Conservation (phyloP, 2,888 invertebrate genomes). For the Drosophila lutescens region DNA sequence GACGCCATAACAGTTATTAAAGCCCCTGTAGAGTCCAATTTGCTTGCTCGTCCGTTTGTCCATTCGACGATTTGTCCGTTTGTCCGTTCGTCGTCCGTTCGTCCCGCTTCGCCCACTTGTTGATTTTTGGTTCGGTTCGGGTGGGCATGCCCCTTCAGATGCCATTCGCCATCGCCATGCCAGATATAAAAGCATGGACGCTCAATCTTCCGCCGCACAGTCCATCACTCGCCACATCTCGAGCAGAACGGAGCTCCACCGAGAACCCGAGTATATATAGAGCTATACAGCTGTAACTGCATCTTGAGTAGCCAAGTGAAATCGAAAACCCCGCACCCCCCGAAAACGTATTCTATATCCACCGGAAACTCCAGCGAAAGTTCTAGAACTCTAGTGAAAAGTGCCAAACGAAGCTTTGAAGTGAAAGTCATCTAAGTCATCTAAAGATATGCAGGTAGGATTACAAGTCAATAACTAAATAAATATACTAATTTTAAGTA, state of each 20-base stretch:
- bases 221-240: slow-evolving; percentile 69
- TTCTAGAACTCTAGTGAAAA: slow-evolving; percentile 40
- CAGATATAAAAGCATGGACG: slow-evolving; percentile 71
- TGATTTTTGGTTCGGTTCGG: slow-evolving; percentile 60
- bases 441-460: slow-evolving; percentile 37
- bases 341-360: neutral
- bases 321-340: neutral
- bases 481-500: neutral
- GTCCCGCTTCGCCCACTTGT: slow-evolving; percentile 53
- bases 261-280: slow-evolving; percentile 22
- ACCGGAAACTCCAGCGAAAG: slow-evolving; percentile 12
- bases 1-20: slow-evolving; percentile 68
- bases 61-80: slow-evolving; percentile 12
- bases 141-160: slow-evolving; percentile 21
- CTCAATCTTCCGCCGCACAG: slow-evolving; percentile 71
- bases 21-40: slow-evolving; percentile 53
- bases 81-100: slow-evolving; percentile 20
- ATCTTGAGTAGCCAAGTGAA: slow-evolving; percentile 12
- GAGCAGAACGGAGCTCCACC: slow-evolving; percentile 39
- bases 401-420: slow-evolving; percentile 13
- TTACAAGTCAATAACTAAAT: neutral
- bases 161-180: neutral
- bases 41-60: slow-evolving; percentile 35
- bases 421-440: slow-evolving; percentile 19
- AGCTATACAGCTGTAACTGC: slow-evolving; percentile 2